Evolutionary conservation across 1,140 invertebrate species (phyloP), one percentile per base, ranked within the genome.

Genomic region (Trichonephila clavata): DNA sequence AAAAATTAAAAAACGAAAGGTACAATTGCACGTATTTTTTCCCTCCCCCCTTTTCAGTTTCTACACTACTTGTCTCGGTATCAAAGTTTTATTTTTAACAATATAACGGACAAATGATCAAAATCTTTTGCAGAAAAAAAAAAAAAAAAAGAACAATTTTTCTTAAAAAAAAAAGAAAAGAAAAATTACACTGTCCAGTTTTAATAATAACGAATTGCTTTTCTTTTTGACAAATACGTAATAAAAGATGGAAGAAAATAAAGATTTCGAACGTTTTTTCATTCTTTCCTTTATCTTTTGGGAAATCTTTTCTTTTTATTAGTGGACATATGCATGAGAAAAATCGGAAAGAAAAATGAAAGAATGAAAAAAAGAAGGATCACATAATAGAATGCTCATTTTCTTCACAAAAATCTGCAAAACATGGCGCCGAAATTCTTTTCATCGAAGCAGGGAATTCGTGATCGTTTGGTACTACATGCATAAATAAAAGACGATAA

Each of bases 161-260:
- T 32, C 7, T n/a, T n/a, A n/a, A n/a, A 20, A 63, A 32, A 86
- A 61, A 61, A 87, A 86, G 27, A 80, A 16, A 61, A n/a, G 61
- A 87, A 21, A 93, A 81, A 93, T 88, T 68, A 68, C 57, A 18
- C 18, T 68, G 81, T 86, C 81, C 94, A 63, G 27, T 94, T 65
- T 94, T 94, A 61, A 93, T 94, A 60, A 65, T 92, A 43, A 93
- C 81, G 50, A 94, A 84, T 59, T n/a, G 21, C 57, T 84, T 84
- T 50, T 84, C 57, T 84, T 84, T 84, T 59, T 60, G 83, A 84
- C 57, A 84, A 84, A 84, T 84, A 59, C 83, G 21, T 59, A 84
- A 24, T 59, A 60, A 84, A 84, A n/a, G 57, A 60, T 27, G 57
- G 87, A 14, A n/a, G 39, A 65, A 65, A 63, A 43, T 57, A 32